Percentiles rank a stretch among this genome's conserved stretches.
These are phyloP conservation scores for Zygothrica quintamaculata DNA, from an alignment of 2,888 invertebrate genomes.

Conservation along the genomic window DNA sequence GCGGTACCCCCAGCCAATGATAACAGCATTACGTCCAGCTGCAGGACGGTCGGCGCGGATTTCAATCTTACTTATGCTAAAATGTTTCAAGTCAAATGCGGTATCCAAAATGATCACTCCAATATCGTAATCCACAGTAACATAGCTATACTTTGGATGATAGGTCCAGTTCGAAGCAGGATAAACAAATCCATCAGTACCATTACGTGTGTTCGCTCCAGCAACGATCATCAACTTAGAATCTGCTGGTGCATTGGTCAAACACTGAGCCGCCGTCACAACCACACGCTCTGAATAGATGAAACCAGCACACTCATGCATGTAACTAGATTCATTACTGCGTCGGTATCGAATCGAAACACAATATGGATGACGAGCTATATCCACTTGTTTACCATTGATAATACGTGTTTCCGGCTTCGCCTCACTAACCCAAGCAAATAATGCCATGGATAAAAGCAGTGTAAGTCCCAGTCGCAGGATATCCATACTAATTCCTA, in stretches of 20 bases:
- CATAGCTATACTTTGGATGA: constrained; percentile 64
- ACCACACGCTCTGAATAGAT: constrained; percentile 71
- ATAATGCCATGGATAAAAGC: constrained; percentile 21
- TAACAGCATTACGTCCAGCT: constrained; percentile 57
- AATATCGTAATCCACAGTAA: constrained; percentile 85
- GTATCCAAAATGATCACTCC: constrained; percentile 85
- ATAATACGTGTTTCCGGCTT: constrained; percentile 66
- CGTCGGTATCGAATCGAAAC: constrained; percentile 76
- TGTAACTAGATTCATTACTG: constrained; percentile 48
- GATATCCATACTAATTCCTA: constrained; percentile 27
- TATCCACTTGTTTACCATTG: constrained; percentile 65
- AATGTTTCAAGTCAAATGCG: constrained; percentile 84
- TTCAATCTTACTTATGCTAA: constrained; percentile 82
- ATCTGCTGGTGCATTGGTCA: constrained; percentile 43
- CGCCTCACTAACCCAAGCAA: background rate
- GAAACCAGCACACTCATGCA: constrained; percentile 80
- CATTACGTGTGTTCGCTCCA: constrained; percentile 72
- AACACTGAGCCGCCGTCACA: constrained; percentile 82
- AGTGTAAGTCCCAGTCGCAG: constrained; percentile 18
- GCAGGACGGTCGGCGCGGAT: constrained; percentile 66
- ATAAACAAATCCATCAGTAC: constrained; percentile 70
- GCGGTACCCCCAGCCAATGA: constrained; percentile 82
- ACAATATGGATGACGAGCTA: constrained; percentile 73
- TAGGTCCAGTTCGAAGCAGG: constrained; percentile 67
- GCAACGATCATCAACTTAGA: constrained; percentile 71